These are phyloP conservation scores for Rutilus rutilus DNA, from an alignment of 2,113 vertebrate genomes.

Conservation along the genomic window DNA sequence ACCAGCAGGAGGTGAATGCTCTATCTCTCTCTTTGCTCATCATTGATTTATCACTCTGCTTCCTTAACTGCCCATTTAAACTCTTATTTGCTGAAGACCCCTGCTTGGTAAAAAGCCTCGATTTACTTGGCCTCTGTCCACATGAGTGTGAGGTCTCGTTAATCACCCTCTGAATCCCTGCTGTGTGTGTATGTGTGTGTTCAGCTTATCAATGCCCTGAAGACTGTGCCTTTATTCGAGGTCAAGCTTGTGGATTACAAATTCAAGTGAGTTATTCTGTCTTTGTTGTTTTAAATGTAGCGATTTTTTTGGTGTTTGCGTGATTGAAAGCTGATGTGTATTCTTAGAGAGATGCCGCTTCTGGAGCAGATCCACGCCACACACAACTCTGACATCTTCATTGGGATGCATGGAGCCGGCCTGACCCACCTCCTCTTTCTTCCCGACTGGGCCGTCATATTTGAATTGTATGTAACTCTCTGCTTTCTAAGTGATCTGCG, in stretches of 20 bases:
- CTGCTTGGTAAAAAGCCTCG: conserved; percentile 57
- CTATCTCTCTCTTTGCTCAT: conserved; percentile 44
- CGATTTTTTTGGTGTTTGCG: conserved; percentile 1
- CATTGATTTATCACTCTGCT: conserved; percentile 71
- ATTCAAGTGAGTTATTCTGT: conserved; percentile 84
- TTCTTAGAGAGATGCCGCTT: conserved; percentile 87
- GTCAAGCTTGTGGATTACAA: conserved; percentile 95
- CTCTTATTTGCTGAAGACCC: conserved; percentile 69
- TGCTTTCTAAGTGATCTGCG: not conserved
- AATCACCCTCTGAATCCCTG: conserved; percentile 59
- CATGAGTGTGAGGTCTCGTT: conserved; percentile 62
- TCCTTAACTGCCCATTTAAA: conserved; percentile 70
- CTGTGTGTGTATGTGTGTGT: conserved; percentile 60
- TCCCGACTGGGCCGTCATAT: conserved; percentile 96
- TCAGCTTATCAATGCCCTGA: conserved; percentile 91
- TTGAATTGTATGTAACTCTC: conserved; percentile 84
- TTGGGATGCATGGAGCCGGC: conserved; percentile 97
- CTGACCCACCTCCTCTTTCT: conserved; percentile 97
- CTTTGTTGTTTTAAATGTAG: conserved; percentile 38
- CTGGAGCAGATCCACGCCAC: conserved; percentile 89
- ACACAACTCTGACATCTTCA: conserved; percentile 96
- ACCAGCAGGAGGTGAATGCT: conserved; percentile 88
- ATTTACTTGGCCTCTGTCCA: conserved; percentile 66
- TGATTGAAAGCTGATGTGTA: conserved; percentile 41
- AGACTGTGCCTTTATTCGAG: conserved; percentile 87